phyloP scores from a whole-genome alignment of 2,113 vertebrate species.

The Pseudonaja textilis region DNA sequence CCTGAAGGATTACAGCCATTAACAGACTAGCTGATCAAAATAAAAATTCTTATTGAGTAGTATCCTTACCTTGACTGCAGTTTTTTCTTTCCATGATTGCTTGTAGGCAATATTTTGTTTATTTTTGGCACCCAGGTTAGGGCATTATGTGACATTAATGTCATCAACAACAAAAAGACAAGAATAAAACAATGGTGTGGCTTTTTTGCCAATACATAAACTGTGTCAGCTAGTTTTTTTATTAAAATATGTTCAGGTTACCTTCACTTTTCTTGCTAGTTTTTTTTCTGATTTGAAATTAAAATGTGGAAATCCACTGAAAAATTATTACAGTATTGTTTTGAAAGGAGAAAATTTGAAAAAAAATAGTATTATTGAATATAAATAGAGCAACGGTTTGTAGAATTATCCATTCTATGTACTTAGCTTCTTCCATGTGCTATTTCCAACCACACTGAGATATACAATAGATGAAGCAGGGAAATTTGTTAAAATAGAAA shows the following conservation, averaged over 20 bases:
- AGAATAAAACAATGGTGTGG: background rate
- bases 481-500: constrained; percentile 13
- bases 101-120: background rate
- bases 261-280: background rate
- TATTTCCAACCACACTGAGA: constrained; percentile 6
- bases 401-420: constrained; percentile 14
- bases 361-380: background rate
- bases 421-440: background rate
- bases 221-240: fast-evolving
- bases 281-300: constrained; percentile 13
- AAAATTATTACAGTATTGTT: constrained; percentile 10
- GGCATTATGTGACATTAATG: background rate
- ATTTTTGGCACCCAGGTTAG: background rate
- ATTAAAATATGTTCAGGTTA: background rate
- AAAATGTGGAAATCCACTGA: constrained; percentile 15
- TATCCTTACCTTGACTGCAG: background rate
- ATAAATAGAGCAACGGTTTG: constrained; percentile 19
- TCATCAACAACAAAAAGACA: background rate
- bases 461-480: background rate
- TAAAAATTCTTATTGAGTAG: background rate
- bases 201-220: background rate
- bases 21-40: background rate
- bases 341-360: background rate
- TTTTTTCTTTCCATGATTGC: background rate
- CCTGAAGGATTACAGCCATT: background rate